phyloP scores from a whole-genome alignment of 1,140 invertebrate genomes.

The Cydia amplana region DNA sequence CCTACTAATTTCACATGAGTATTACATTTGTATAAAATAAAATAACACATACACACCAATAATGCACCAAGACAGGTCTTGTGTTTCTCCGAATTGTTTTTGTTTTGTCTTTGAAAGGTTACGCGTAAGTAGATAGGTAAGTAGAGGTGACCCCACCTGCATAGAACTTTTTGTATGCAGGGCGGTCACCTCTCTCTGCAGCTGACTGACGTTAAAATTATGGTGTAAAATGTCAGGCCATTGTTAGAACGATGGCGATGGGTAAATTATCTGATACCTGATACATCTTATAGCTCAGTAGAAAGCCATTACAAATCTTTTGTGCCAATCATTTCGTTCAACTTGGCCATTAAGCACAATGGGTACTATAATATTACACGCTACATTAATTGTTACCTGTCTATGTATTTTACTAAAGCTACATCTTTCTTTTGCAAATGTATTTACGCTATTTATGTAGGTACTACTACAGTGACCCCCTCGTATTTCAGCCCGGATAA shows the following conservation, averaged over 20 bases:
- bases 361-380: neutral
- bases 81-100: too few species aligned
- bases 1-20: too few species aligned
- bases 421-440: neutral
- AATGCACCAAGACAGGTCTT: too few species aligned
- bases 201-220: neutral
- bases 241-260: neutral
- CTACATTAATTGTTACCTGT: neutral
- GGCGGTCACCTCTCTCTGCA: too few species aligned
- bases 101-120: too few species aligned
- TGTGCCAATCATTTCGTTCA: neutral
- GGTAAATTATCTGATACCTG: neutral
- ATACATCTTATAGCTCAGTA: neutral
- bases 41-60: too few species aligned
- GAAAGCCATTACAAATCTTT: constrained; percentile 9
- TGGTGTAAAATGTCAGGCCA: neutral
- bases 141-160: too few species aligned
- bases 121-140: too few species aligned
- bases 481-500: constrained; percentile 12
- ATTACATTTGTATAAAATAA: too few species aligned
- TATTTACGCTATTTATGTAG: neutral
- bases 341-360: neutral
- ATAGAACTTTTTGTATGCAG: too few species aligned
- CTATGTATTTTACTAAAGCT: neutral
- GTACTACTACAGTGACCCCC: neutral